These are phyloP conservation scores for Dione juno DNA, from an alignment of 2,888 invertebrate genomes.

Conservation along the genomic window DNA sequence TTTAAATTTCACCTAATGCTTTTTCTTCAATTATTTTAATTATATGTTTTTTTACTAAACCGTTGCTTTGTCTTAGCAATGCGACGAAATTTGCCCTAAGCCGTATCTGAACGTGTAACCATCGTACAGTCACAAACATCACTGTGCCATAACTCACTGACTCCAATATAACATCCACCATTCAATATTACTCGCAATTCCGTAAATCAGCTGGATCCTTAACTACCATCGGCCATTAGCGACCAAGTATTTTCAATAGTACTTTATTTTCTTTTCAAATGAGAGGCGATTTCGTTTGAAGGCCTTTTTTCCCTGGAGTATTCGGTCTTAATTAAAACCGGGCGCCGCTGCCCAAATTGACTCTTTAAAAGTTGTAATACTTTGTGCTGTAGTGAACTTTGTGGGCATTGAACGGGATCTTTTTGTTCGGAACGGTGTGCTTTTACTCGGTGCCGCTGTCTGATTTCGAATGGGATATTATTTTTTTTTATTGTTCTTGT, in stretches of 20 bases:
- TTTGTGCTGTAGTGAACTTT: constrained; percentile 31
- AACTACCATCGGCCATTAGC: constrained; percentile 48
- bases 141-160: neutral
- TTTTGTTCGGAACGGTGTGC: constrained; percentile 23
- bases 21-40: no score
- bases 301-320: constrained; percentile 48
- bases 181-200: neutral
- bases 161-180: neutral
- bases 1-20: no score
- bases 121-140: no score
- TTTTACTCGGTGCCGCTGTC: constrained; percentile 11
- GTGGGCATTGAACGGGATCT: constrained; percentile 9
- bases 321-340: constrained; percentile 65
- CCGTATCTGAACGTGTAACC: no score
- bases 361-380: constrained; percentile 69
- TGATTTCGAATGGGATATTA: constrained; percentile 2
- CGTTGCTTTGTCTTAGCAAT: no score
- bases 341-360: constrained; percentile 62
- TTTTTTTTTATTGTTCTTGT: neutral
- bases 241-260: constrained; percentile 48
- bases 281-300: constrained; percentile 54
- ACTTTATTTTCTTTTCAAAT: constrained; percentile 57
- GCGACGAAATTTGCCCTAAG: no score
- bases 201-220: constrained; percentile 14
- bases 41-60: no score